These are phyloP conservation scores for Callochromis pleurospilus DNA, from an alignment of 2,113 vertebrate genomes.

Conservation along the genomic window DNA sequence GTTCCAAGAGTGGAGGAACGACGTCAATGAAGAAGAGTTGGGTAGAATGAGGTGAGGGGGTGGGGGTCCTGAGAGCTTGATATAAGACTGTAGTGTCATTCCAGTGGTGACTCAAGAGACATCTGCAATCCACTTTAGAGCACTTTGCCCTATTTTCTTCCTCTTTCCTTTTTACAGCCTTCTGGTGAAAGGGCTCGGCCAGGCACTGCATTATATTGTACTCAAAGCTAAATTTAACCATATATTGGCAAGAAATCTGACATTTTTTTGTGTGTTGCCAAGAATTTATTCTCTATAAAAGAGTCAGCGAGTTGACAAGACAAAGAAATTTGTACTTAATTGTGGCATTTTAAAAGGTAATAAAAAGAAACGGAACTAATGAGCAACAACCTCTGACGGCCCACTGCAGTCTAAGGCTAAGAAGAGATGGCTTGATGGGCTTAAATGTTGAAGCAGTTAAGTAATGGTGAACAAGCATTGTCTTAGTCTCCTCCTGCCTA, in stretches of 20 bases:
- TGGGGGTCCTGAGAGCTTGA: background rate
- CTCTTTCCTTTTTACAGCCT: background rate
- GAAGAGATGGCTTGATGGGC: background rate
- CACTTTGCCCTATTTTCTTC: background rate
- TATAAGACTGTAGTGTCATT: conserved; percentile 12
- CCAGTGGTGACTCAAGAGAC: conserved; percentile 1
- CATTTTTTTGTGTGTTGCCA: background rate
- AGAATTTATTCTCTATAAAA: background rate
- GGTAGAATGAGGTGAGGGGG: background rate
- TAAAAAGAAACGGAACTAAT: background rate
- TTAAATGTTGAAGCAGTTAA: background rate
- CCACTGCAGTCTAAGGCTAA: background rate
- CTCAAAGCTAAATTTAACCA: background rate
- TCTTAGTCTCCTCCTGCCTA: background rate
- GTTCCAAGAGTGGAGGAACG: conserved; percentile 25
- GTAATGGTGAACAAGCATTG: background rate
- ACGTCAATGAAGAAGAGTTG: background rate
- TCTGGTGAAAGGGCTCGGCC: background rate
- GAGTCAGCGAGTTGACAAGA: background rate
- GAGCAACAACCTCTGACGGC: background rate
- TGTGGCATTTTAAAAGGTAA: background rate
- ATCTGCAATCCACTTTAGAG: background rate
- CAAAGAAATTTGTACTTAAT: background rate
- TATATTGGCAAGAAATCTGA: background rate
- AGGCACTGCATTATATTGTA: background rate